Evolutionary conservation across 92 coral and sea anemone species (phyloP).

Genomic region (Bergia puertoricense): DNA sequence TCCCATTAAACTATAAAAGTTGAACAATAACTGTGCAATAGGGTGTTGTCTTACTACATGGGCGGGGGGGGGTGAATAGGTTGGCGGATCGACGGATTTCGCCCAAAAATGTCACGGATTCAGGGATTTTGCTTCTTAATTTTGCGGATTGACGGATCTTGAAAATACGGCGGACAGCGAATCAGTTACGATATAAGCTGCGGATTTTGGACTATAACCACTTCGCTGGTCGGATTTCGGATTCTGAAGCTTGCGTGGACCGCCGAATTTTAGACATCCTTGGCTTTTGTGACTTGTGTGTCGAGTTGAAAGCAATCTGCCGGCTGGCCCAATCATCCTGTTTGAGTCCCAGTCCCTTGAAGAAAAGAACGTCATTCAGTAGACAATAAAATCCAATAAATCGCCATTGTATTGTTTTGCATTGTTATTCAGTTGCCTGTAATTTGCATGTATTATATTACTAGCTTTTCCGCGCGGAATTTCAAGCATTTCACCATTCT

Average conservation of each 20-base stretch:
- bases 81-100: too few relatives aligned
- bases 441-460: slow-evolving; percentile 5
- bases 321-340: not conserved
- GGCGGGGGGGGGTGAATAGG: too few relatives aligned
- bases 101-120: too few relatives aligned
- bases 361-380: slow-evolving; percentile 7
- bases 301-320: not conserved
- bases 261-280: not conserved
- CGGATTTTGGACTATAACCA: slow-evolving; percentile 11
- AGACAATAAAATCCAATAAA: not conserved
- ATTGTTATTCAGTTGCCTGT: not conserved
- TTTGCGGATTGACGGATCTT: not conserved
- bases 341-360: not conserved
- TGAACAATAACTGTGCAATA: too few relatives aligned
- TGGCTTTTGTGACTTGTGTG: slow-evolving; percentile 1
- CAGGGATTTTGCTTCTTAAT: not conserved
- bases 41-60: slow-evolving; percentile 46
- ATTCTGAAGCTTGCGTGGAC: slow-evolving; percentile 2
- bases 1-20: too few relatives aligned
- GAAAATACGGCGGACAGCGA: not conserved
- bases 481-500: slow-evolving; percentile 1
- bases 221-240: slow-evolving; percentile 13
- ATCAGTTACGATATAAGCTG: slow-evolving; percentile 14
- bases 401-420: slow-evolving; percentile 11
- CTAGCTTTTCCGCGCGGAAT: not conserved